Evolutionary conservation across 2,797 vertebrate genomes (phyloP).

Genomic region (Sandelia bainsii): DNA sequence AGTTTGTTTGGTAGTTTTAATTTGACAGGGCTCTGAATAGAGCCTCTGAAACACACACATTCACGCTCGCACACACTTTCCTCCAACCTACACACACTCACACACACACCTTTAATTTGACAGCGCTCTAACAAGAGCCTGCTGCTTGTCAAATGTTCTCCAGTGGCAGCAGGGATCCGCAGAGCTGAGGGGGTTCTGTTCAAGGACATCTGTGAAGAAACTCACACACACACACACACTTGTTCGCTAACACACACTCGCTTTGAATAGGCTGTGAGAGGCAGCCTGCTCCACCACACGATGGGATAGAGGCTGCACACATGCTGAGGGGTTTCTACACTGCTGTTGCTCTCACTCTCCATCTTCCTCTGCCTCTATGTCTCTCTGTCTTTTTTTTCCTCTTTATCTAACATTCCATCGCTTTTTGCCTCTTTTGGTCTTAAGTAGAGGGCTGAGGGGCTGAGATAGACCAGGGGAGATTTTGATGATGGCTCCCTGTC

Average conservation of each 20-base stretch:
- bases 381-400: conserved; percentile 53
- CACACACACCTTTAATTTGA: conserved; percentile 86
- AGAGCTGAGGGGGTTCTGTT: conserved; percentile 86
- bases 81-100: conserved; percentile 46
- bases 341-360: conserved; percentile 74
- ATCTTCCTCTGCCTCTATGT: conserved; percentile 65
- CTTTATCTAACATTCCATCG: conserved; percentile 76
- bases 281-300: conserved; percentile 63
- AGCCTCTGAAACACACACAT: conserved; percentile 67
- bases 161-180: conserved; percentile 83
- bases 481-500: conserved; percentile 78
- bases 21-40: conserved; percentile 84
- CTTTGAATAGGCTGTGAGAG: conserved; percentile 84
- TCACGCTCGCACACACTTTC: conserved; percentile 33
- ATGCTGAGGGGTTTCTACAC: conserved; percentile 76
- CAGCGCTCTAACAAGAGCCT: conserved; percentile 87
- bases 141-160: conserved; percentile 87
- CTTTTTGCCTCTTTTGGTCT: conserved; percentile 73
- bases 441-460: conserved; percentile 82
- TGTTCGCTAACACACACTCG: conserved; percentile 53
- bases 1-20: conserved; percentile 88
- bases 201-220: conserved; percentile 85
- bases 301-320: conserved; percentile 77
- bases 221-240: conserved; percentile 58
- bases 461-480: conserved; percentile 79